Percentiles rank a stretch among this genome's conserved stretches.
Evolutionary conservation across 2,797 vertebrate genomes (phyloP).

Genomic region (Rhyacichthys aspro): DNA sequence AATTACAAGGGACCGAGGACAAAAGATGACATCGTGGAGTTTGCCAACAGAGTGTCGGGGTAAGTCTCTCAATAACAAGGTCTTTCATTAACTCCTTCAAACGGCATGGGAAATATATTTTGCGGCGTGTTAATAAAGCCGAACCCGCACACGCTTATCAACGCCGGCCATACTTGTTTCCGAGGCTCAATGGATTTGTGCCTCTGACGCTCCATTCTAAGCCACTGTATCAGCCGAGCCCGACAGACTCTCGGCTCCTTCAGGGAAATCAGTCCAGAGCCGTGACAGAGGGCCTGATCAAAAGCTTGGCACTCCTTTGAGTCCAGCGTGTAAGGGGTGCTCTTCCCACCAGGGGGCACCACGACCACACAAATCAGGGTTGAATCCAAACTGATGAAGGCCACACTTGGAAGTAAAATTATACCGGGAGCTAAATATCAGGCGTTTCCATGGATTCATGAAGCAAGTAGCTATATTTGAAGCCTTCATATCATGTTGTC

Average conservation of each 20-base stretch:
- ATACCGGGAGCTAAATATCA: too few species aligned
- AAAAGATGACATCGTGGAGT: slow-evolving; percentile 97
- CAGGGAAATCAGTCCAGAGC: slow-evolving; percentile 57
- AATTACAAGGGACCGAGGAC: slow-evolving; percentile 97
- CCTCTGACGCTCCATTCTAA: slow-evolving; percentile 55
- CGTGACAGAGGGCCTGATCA: slow-evolving; percentile 61
- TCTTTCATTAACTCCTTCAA: not conserved
- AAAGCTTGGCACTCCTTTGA: slow-evolving; percentile 47
- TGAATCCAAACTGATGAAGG: too few species aligned
- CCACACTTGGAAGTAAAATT: too few species aligned
- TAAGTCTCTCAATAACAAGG: slow-evolving; percentile 69
- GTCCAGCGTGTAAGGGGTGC: slow-evolving; percentile 8
- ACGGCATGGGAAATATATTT: slow-evolving; percentile 17
- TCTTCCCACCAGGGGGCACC: slow-evolving; percentile 65
- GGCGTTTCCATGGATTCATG: too few species aligned
- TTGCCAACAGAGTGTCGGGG: slow-evolving; percentile 97
- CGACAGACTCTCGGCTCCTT: slow-evolving; percentile 59
- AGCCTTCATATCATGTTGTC: too few species aligned
- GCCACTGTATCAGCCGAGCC: slow-evolving; percentile 53
- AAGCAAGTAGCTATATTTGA: too few species aligned
- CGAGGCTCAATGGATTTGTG: slow-evolving; percentile 36
- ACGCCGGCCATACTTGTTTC: slow-evolving; percentile 53
- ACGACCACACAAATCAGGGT: slow-evolving; percentile 19
- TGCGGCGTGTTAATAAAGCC: slow-evolving; percentile 23
- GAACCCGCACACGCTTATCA: slow-evolving; percentile 43